Base-by-base conservation (phyloP, 30 jellyfish, hydroid and myxozoan genomes). In the Catostylus mosaicus region DNA sequence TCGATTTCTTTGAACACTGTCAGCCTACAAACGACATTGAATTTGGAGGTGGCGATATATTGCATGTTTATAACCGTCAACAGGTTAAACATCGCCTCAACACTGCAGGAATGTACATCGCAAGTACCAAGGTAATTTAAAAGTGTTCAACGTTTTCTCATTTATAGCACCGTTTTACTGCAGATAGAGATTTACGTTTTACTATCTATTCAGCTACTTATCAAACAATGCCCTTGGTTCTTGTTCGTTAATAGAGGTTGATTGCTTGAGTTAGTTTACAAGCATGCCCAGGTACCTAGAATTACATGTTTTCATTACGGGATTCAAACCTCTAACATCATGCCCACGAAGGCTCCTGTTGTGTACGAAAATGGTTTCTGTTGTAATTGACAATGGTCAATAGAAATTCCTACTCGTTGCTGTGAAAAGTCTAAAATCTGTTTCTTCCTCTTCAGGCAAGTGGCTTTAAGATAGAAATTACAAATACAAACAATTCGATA, bases 41-140 rank as follows among this genome's bases (percentile, higher is more conserved):
- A 69, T 93, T 93, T 78, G 97, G 98, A 34, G 98, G 98, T 1
- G 67, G 67, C 5, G 96, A 93, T 59, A 50, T 93, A 27, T 70
- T 93, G 60, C 98, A 93, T 83, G 90, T 93, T 27, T 93, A 93
- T 78, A 87, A 93, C 89, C 65, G 78, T 50, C 88, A 72, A 23
- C 98, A 93, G 84, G 97, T 87, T 43, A 93, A 93, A 75, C 85
- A 73, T 66, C 92, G 98, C 30, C 75, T 93, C 36, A 81, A 93
- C 46, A 62, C 98, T 2, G 90, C 96, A 2, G 98, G 96, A 54
- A 93, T 93, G 98, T 93, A 93, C 77, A 78, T 93, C 43, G 98
- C 98, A 32, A 84, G 87, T 46, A 93, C 98, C 45, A 93, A 93
- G 98, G 98, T 93, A 48, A 0, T 48, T 6, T 4, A 9, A 40